phyloP scores from a whole-genome alignment of 2,113 vertebrate genomes.

The Dascyllus trimaculatus region DNA sequence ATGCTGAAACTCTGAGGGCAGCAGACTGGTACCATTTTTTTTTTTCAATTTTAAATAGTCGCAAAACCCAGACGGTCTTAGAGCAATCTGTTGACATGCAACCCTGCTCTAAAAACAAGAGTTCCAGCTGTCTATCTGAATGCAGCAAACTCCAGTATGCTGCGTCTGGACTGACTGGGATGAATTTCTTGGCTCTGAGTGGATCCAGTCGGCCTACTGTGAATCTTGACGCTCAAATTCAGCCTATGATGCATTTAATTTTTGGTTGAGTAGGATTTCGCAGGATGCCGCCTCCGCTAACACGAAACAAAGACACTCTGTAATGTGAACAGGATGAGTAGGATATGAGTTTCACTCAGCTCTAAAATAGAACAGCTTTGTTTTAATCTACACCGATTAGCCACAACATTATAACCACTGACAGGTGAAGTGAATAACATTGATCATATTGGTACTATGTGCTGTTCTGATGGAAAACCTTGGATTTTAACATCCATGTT shows the following conservation, averaged over 20 bases:
- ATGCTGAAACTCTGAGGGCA: conserved; percentile 7
- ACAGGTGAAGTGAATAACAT: too few relatives aligned
- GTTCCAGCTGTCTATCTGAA: too few relatives aligned
- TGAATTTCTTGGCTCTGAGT: neutral
- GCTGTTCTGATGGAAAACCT: too few relatives aligned
- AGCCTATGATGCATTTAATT: neutral
- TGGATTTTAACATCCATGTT: too few relatives aligned
- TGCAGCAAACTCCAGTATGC: too few relatives aligned
- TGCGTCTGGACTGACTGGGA: neutral
- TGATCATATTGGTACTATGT: too few relatives aligned
- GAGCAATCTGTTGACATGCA: too few relatives aligned
- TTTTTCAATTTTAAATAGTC: neutral
- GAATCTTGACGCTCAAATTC: neutral
- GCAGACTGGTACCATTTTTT: neutral
- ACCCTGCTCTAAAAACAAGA: too few relatives aligned
- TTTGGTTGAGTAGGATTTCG: conserved; percentile 11
- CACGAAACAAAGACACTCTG: neutral
- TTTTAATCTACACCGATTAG: too few relatives aligned
- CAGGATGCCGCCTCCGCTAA: neutral
- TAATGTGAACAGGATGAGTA: neutral
- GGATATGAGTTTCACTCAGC: neutral
- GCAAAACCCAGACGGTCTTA: too few relatives aligned
- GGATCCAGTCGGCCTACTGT: neutral
- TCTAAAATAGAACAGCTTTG: neutral
- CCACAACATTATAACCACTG: too few relatives aligned